Base-by-base conservation (phyloP, 1,140 invertebrate genomes). In the Leptinotarsa texana region DNA sequence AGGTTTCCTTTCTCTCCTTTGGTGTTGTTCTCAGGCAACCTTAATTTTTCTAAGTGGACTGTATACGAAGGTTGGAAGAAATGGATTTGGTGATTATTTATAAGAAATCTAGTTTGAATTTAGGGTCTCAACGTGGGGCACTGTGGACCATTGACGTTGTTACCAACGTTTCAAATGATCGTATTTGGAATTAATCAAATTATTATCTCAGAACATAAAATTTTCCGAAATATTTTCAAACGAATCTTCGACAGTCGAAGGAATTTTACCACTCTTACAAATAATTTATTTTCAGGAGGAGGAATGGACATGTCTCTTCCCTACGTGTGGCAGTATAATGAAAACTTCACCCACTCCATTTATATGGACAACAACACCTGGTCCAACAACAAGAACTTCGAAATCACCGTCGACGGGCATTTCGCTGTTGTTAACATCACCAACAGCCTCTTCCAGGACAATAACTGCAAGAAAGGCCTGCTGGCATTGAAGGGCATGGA, bases 401-500 rank as follows among this genome's bases (percentile, higher is more conserved):
- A 89, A 18, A 90, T 98, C 57, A 87, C 92, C 0, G 89, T 99
- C 13, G 93, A 93, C 77, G 98, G 98, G 0, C 98, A 99, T 86
- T 99, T 96, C 86, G 92, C 96, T 0, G 88, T 88, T 27, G 88
- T 94, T 0, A 95, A 95, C 76, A 92, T 99, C 62, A 93, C 93
- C 0, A 90, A 90, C 73, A 98, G 97, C 84, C 87, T 90, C 13
- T 98, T 99, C 82, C 89, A 91, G 2, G 91, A 94, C 49, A 99
- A 99, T 83, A 86, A 86, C 6, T 98, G 96, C 80, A 91, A 92
- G 72, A 88, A 85, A 13, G 95, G 98, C 0, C 85, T 99, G 17
- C 88, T 99, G 3, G 91, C 92, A 0, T 88, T 99, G 4, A 88
- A 90, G 72, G 98, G 98, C 17, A 99, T 99, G 96, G 98, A 99